Evolutionary conservation across 1,140 invertebrate genomes (phyloP).

Genomic region (Drosophila rufa): DNA sequence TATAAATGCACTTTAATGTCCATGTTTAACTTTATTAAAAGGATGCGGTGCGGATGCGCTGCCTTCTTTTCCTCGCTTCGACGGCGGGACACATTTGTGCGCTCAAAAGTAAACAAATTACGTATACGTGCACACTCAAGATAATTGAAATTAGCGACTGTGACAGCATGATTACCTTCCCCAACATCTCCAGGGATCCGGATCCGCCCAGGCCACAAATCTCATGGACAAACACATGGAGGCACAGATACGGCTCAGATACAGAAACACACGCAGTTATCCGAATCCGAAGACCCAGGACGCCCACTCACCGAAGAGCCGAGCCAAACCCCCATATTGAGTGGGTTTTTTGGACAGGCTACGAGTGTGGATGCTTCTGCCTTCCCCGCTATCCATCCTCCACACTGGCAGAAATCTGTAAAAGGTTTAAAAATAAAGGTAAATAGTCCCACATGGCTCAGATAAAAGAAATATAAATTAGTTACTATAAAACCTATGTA

Average conservation of each 20-base stretch:
- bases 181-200: conserved; percentile 53
- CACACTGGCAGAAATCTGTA: background rate
- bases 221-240: conserved; percentile 39
- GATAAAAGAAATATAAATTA: background rate
- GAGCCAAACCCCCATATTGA: conserved; percentile 75
- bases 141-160: conserved; percentile 82
- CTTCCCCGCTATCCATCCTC: conserved; percentile 17
- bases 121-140: conserved; percentile 67
- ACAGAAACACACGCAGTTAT: conserved; percentile 47
- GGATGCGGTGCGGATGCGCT: conserved; percentile 31
- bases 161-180: conserved; percentile 79
- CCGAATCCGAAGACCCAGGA: conserved; percentile 16
- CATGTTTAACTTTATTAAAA: conserved; percentile 52
- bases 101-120: conserved; percentile 73
- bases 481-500: no score
- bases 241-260: conserved; percentile 35
- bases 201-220: conserved; percentile 60
- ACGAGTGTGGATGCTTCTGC: conserved; percentile 41
- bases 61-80: conserved; percentile 27
- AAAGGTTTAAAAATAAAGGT: no score
- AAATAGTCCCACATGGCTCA: background rate
- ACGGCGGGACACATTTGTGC: conserved; percentile 13
- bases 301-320: conserved; percentile 59
- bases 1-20: conserved; percentile 53
- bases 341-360: conserved; percentile 75